Percentiles rank a stretch among this genome's conserved stretches.
Evolutionary conservation across 2,888 invertebrate species (phyloP).

Genomic region (Iphiclides podalirius): DNA sequence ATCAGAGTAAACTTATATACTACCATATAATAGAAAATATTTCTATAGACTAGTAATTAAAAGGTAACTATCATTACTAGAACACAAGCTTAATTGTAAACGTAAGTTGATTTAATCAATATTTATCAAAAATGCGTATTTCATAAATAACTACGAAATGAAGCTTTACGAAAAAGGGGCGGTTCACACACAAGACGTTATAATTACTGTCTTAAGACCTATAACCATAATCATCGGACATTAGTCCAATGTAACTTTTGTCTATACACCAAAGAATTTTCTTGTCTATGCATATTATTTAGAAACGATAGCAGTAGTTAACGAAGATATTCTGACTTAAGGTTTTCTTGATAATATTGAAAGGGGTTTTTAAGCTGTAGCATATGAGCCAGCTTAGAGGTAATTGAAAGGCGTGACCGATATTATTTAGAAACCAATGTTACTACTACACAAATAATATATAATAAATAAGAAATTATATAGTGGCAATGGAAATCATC

Average conservation of each 20-base stretch:
- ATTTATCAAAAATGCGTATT: neutral
- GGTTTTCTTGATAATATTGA: neutral
- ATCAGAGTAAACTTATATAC: neutral
- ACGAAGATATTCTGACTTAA: no score
- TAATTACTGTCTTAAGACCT: neutral
- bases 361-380: neutral
- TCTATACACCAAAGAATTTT: neutral
- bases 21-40: slow-evolving; percentile 1
- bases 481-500: no score
- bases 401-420: neutral
- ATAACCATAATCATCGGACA: neutral
- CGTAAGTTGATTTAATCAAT: neutral
- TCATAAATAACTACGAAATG: neutral
- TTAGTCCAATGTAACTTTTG: neutral
- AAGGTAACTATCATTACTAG: slow-evolving; percentile 60
- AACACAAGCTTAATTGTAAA: slow-evolving; percentile 39
- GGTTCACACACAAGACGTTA: neutral
- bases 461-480: no score
- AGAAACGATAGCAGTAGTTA: no score
- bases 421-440: neutral
- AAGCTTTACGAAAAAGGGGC: neutral
- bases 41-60: slow-evolving; percentile 65
- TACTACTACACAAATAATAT: neutral
- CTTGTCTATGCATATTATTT: neutral
- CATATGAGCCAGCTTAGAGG: neutral